Evolutionary conservation across 2,888 invertebrate genomes (phyloP).

Genomic region (Dynastes hyllus): DNA sequence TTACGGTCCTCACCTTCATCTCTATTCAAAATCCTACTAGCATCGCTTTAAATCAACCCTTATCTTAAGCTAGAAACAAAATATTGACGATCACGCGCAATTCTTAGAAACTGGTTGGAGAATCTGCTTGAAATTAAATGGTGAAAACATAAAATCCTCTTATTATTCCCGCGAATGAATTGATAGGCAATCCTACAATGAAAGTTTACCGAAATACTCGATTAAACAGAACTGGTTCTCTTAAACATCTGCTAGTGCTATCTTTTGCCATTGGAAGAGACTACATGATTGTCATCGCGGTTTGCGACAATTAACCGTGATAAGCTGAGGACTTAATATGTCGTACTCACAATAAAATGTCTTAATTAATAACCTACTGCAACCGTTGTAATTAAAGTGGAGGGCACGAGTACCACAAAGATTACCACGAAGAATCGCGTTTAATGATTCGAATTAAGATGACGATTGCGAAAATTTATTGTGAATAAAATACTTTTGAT

Average conservation of each 20-base stretch:
- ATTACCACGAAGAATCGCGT: background rate
- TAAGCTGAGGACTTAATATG: conserved; percentile 24
- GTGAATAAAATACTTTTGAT: conserved; percentile 31
- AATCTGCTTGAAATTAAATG: background rate
- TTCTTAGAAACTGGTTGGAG: conserved; percentile 1
- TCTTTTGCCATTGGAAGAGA: conserved; percentile 5
- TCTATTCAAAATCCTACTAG: background rate
- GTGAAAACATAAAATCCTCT: background rate
- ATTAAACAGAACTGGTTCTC: conserved; percentile 18
- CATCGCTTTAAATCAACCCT: background rate
- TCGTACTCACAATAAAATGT: conserved; percentile 18
- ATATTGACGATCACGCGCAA: background rate
- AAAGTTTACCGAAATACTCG: background rate
- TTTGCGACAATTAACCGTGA: conserved; percentile 38
- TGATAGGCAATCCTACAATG: background rate
- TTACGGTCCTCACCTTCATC: background rate
- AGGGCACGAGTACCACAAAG: background rate
- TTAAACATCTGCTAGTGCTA: conserved; percentile 4
- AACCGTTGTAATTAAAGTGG: conserved; percentile 6
- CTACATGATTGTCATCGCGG: conserved; percentile 5
- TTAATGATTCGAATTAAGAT: conserved; percentile 27
- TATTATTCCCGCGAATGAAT: conserved; percentile 11
- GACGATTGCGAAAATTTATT: conserved; percentile 33
- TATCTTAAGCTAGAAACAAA: background rate
- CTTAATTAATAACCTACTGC: conserved; percentile 35